Evolutionary conservation across 2,888 invertebrate species (phyloP), one percentile per base, ranked within the genome.

Genomic region (Teleiodes luculella): DNA sequence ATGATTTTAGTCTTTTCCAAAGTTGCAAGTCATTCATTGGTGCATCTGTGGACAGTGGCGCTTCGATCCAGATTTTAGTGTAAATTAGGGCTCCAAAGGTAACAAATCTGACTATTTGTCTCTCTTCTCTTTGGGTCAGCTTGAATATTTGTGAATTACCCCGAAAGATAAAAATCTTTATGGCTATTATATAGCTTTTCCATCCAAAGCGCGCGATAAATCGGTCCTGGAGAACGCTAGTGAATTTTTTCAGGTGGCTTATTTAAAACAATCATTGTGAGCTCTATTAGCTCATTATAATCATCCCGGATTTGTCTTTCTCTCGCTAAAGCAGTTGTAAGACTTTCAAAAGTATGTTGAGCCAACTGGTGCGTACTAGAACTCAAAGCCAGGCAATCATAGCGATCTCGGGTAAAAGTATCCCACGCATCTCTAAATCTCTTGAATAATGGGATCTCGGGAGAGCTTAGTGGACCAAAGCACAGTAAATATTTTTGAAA

Each of bases 131-230:
- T 36, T 51, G 55, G 7, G 57, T 58, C 24, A 57, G 46, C 41
- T 56, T 57, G 31, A 57, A 57, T 43, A 58, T 49, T 53, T 52
- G 20, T n/a, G n/a, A n/a, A n/a, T n/a, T n/a, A n/a, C n/a, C n/a
- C 13, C 24, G 35, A 46, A 57, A 57, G 36, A 58, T 18, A 41
- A 36, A 57, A 33, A 55, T 47, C 35, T 56, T 57, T 7, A 58
- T 36, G n/a, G 43, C 41, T n/a, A 36, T 57, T 58, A 10, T 55
- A 28, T 11, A 46, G 50, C 50, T 46, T 60, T 56, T 53, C 57
- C 55, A 57, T 58, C 47, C 57, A 58, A 14, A 53, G n/a, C 30
- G 57, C 59, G 20, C 50, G 54, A 57, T 57, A 53, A 28, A 57
- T 52, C 35, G 54, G 52, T 53, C 55, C 57, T 18, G 59, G 57